Base-by-base conservation (phyloP, 2,797 vertebrate genomes). In the Picus viridis region DNA sequence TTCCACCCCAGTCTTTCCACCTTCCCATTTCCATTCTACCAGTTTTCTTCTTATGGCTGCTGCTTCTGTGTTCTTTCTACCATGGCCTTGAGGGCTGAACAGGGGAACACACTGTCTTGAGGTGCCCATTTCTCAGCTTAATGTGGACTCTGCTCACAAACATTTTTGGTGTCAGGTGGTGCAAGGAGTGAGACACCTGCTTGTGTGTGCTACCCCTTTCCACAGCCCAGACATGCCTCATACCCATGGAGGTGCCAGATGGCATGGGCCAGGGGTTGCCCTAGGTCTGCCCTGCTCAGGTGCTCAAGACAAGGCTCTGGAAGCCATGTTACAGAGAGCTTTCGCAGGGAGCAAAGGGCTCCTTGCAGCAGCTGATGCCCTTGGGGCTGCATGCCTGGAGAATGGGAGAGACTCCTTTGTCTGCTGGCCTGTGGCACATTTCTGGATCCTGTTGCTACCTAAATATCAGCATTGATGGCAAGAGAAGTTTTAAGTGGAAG, bases 201-300 rank as follows among this genome's bases (percentile, higher is more conserved):
- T 23, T 15, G 3, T n/a, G 16, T 18, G n/a, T 23, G 19, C 57
- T 58, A 5, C 39, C 24, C 3, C 49, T 12, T 54, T 24, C n/a
- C 16, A 62, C n/a, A 62, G 43, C 27, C n/a, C 65, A 51, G 74
- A 41, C 53, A 30, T 36, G 20, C 6, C 49, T 53, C 34, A 16
- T 15, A 4, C 10, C 39, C 22, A 4, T 0, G 0, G 34, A 32
- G 27, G 1, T 39, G 53, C n/a, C 57, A 4, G 34, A 2, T 58
- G 16, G 9, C 24, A 69, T 27, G 80, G 30, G 29, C 47, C 45
- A 56, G 36, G 32, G 51, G 18, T 18, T 80, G 57, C 10, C 36
- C 6, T 34, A 2, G 22, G 32, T 49, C 67, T 76, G 70, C 5
- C 29, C 78, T 36, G 45, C 32, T 39, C 56, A 10, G 22, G 27